These are phyloP conservation scores for Sebastes vulpes DNA, from an alignment of 2,797 vertebrate genomes.

Conservation along the genomic window DNA sequence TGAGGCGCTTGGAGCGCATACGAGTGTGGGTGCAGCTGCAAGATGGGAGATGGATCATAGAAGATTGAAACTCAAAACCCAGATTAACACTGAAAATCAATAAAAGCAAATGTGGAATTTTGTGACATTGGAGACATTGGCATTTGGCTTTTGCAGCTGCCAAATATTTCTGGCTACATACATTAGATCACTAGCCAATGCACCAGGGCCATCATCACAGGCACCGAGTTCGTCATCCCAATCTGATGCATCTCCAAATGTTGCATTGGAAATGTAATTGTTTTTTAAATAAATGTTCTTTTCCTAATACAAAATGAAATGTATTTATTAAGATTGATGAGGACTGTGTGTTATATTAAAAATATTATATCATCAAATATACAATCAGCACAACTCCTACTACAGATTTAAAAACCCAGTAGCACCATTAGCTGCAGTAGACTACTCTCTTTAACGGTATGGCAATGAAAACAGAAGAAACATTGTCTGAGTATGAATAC, in stretches of 20 bases:
- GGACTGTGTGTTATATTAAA: not conserved
- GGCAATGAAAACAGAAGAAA: not conserved
- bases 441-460: not conserved
- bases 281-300: not conserved
- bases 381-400: not conserved
- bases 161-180: not conserved
- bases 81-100: not conserved
- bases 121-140: slow-evolving; percentile 3
- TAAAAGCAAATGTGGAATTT: slow-evolving; percentile 58
- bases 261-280: not conserved
- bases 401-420: not conserved
- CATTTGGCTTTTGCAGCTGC: not conserved
- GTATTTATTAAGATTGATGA: not conserved
- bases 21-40: slow-evolving; percentile 83
- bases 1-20: slow-evolving; percentile 92
- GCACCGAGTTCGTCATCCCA: not conserved
- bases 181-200: not conserved
- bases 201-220: not conserved
- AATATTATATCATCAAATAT: not conserved
- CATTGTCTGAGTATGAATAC: not conserved
- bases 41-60: slow-evolving; percentile 1
- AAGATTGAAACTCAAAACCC: not conserved
- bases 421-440: not conserved
- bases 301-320: not conserved
- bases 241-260: not conserved